A percentile compares a stretch with the other conserved stretches of the same genome.
These are phyloP conservation scores for Hartigia nigra DNA, from an alignment of 2,888 invertebrate species.

Conservation along the genomic window DNA sequence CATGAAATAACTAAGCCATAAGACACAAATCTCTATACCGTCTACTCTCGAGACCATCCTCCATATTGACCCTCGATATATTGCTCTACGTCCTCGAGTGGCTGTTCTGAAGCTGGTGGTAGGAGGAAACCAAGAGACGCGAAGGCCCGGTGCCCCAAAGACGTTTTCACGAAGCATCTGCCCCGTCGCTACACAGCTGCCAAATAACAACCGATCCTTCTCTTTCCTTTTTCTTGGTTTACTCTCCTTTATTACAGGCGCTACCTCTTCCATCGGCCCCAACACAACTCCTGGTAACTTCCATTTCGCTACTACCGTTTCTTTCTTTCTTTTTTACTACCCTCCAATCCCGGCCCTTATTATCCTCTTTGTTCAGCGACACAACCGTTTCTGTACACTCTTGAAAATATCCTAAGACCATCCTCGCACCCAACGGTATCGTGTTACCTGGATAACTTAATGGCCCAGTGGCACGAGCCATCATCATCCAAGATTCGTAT, in stretches of 20 bases:
- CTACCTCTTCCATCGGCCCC: constrained; percentile 5
- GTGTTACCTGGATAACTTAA: background rate
- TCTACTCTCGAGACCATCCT: background rate
- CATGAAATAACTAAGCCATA: background rate
- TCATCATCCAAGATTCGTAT: background rate
- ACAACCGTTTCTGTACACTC: background rate
- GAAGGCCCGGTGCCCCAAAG: constrained; percentile 43
- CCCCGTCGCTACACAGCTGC: constrained; percentile 55
- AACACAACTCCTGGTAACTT: background rate
- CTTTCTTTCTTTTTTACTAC: constrained; percentile 6
- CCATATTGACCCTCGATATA: background rate
- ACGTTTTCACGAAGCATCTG: constrained; percentile 60
- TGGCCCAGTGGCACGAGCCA: background rate
- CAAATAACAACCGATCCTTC: constrained; percentile 48
- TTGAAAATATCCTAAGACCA: background rate
- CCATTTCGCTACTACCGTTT: constrained; percentile 14
- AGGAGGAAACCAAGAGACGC: background rate
- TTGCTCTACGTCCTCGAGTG: background rate
- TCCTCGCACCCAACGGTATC: background rate
- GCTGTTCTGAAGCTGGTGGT: background rate
- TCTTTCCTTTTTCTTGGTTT: constrained; percentile 17
- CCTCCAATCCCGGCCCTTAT: background rate
- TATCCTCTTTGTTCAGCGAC: constrained; percentile 10
- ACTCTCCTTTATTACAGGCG: constrained; percentile 13
- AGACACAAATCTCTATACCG: background rate